These are phyloP conservation scores for Pampus argenteus DNA, from an alignment of 2,797 vertebrate species.

Conservation along the genomic window DNA sequence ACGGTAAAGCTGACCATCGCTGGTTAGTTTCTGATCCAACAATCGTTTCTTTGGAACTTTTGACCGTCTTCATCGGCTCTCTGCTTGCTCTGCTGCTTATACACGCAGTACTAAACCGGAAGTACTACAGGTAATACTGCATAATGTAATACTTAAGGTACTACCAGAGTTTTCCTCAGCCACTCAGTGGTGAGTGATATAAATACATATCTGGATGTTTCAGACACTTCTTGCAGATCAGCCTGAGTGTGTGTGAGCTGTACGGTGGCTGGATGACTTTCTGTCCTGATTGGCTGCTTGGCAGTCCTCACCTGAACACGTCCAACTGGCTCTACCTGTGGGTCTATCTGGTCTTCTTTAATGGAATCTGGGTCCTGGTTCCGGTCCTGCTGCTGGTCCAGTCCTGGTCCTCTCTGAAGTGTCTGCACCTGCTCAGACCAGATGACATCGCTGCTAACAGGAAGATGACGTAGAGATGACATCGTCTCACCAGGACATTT, in stretches of 20 bases:
- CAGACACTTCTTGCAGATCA: constrained; percentile 88
- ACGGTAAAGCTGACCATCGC: constrained; percentile 86
- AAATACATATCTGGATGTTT: not conserved
- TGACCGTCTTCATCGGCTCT: constrained; percentile 80
- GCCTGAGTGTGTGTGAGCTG: constrained; percentile 83
- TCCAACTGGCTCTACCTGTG: constrained; percentile 84
- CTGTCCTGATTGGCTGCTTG: constrained; percentile 84
- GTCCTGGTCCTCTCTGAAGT: constrained; percentile 82
- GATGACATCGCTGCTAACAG: not conserved
- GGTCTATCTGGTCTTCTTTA: constrained; percentile 88
- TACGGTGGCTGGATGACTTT: constrained; percentile 86
- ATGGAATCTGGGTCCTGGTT: constrained; percentile 79
- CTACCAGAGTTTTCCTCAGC: too few species aligned
- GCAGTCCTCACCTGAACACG: constrained; percentile 84
- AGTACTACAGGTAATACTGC: constrained; percentile 79
- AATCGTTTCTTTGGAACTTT: constrained; percentile 81
- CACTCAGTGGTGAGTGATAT: too few species aligned
- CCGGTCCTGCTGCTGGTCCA: constrained; percentile 85
- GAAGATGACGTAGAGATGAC: constrained; percentile 12
- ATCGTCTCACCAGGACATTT: not conserved
- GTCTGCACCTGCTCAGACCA: constrained; percentile 53
- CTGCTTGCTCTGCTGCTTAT: constrained; percentile 79
- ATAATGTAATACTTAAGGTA: constrained; percentile 62
- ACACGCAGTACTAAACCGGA: constrained; percentile 79
- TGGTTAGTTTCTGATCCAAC: constrained; percentile 84